Base-by-base conservation (phyloP, 2,888 invertebrate genomes). In the Drosophila picticornis region DNA sequence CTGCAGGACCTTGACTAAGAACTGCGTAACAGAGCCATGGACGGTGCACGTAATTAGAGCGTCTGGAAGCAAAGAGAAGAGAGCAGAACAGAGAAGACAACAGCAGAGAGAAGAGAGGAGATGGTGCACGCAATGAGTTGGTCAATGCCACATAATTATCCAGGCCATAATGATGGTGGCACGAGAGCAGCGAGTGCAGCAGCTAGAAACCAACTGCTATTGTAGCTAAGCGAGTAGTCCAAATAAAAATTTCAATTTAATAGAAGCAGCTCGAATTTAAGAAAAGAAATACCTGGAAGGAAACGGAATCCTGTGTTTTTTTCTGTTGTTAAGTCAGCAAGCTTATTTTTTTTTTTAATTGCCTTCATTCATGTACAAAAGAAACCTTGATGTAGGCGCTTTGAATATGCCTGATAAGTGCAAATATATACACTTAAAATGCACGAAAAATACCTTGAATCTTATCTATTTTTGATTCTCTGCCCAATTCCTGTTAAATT, bases 1-100 rank as follows among this genome's bases (percentile, higher is more conserved):
- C 75, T 76, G 62, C 67, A 68, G 70, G 80, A 80, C 80, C 76
- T 80, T 79, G 66, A 79, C 80, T 60, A 52, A 34, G 40, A 56
- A 64, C 67, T 53, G 53, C 53, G 59, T 81, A 80, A 78, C 75
- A 68, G 68, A 80, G 82, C 53, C 65, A 61, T 53, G 56, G 75
- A 72, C 63, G 71, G 60, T n/a, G 63, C 68, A 72, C 70, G 48
- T 72, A 75, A 82, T 82, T 67, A 79, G 56, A 63, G 50, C 46
- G 63, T 53, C 34, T 25, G 38, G 22, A 32, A 13, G 48, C n/a
- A 11, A 46, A 25, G 22, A 22, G 48, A 51, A 7, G 34, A 43
- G 22, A 19, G 16, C 13, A 31, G 16, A 65, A 32, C 19, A 32
- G 31, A n/a, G 31, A 4, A n/a, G 29, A 11, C 2, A 34, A 5